A percentile compares a stretch with the other conserved stretches of the same genome.
These are phyloP conservation scores for Jaculus jaculus DNA, from an alignment of 2,113 vertebrate genomes.

Conservation along the genomic window DNA sequence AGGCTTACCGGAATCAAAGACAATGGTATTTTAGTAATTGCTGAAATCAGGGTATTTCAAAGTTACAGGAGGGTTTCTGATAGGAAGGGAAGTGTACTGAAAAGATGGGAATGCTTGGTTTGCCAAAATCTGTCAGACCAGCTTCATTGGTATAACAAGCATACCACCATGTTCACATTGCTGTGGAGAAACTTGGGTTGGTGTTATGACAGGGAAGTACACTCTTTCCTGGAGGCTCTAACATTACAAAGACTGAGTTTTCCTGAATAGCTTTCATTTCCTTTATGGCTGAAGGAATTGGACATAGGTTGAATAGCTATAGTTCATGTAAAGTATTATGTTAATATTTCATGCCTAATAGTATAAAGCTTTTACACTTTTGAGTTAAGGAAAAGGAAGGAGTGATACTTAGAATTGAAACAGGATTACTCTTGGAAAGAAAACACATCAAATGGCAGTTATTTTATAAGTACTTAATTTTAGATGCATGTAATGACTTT, in stretches of 20 bases:
- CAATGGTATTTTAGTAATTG: background rate
- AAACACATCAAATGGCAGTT: background rate
- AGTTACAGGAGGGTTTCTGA: background rate
- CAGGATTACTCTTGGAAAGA: background rate
- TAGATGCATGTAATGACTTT: background rate
- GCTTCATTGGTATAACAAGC: background rate
- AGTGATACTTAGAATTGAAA: background rate
- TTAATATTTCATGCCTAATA: constrained; percentile 17
- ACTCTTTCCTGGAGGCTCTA: background rate
- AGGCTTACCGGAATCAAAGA: background rate
- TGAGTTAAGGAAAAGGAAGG: background rate
- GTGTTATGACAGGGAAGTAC: background rate
- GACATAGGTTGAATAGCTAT: constrained; percentile 30
- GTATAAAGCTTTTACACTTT: background rate
- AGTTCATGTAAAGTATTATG: constrained; percentile 25
- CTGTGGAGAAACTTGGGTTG: background rate
- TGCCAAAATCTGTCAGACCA: background rate
- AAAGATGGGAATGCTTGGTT: background rate
- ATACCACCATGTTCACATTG: background rate
- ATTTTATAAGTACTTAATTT: background rate
- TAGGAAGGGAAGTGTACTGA: background rate
- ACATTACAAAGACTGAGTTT: background rate
- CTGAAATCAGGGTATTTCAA: background rate
- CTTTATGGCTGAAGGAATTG: constrained; percentile 45
- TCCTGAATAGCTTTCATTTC: constrained; percentile 49